Evolutionary conservation across 2,888 invertebrate species (phyloP), one percentile per base, ranked within the genome.

Genomic region (Diaprepes abbreviatus): DNA sequence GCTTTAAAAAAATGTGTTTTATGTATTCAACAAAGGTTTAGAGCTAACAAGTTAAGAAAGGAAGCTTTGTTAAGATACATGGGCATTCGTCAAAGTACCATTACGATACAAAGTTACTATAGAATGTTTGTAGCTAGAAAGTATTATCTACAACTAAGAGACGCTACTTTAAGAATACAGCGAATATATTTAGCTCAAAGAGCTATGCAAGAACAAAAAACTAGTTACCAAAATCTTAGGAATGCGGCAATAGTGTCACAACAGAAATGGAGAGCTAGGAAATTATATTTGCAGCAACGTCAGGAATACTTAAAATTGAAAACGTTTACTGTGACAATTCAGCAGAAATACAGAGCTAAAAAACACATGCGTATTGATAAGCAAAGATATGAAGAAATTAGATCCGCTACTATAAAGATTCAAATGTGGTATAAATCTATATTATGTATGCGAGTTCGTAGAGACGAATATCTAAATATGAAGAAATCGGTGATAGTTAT

Each of bases 11-110:
- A 14, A 3, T 33, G 73, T 10, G 60, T 64, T 40, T 38, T 75
- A 28, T 33, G 1, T 17, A 58, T 76, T 21, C 76, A 76, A 43
- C 66, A 52, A n/a, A 45, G 62, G n/a, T 75, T 68, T 52, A 70
- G 71, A 36, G 66, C 66, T 24, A 85, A 6, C 76, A 78, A 76
- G 73, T 1, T 82, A 80, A 66, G 87, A 83, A 72, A 83, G 83
- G 77, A 86, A 87, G 3, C 78, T 81, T 55, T 71, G 79, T 6
- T 12, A 21, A 50, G 24, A 36, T 72, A 62, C 31, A 6, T 33
- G 14, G 9, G 36, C 2, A 33, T 55, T 3, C 24, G 31, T 4
- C 33, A 59, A 31, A 9, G 36, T 1, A 19, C 21, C 10, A 43
- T 79, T 36, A 33, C 5, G 14, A 58, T 72, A 14, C 73, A 73